Conservation (phyloP, 2,888 invertebrate genomes). For the Meloe dianella region DNA sequence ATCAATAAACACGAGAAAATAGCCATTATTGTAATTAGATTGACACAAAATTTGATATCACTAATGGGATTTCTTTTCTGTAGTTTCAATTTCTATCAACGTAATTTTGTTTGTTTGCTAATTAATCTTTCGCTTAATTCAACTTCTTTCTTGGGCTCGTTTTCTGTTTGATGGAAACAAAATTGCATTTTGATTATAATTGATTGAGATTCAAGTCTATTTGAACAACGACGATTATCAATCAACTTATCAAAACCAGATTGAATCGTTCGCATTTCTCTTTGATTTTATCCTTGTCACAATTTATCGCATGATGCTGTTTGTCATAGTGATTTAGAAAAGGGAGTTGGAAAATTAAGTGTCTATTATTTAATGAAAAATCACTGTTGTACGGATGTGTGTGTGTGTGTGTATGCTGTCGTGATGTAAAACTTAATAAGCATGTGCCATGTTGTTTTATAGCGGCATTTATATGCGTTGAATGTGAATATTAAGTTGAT, state of each 20-base stretch:
- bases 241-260: slow-evolving; percentile 4
- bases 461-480: neutral
- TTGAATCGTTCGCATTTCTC: neutral
- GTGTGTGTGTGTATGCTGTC: too few species aligned
- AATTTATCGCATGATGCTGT: neutral
- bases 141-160: neutral
- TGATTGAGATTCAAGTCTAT: slow-evolving; percentile 1
- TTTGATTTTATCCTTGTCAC: neutral
- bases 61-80: neutral
- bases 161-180: neutral
- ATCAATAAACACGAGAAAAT: too few species aligned
- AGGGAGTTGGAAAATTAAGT: too few species aligned
- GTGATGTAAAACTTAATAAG: neutral
- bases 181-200: neutral
- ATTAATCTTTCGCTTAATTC: neutral
- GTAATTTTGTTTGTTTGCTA: neutral
- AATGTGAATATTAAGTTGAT: neutral
- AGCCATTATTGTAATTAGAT: neutral
- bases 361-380: neutral
- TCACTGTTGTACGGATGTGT: neutral
- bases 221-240: neutral
- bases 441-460: neutral
- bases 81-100: neutral
- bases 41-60: too few species aligned
- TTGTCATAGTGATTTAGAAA: too few species aligned